These are phyloP conservation scores for Thalpophila matura DNA, from an alignment of 2,888 invertebrate genomes.

Conservation along the genomic window DNA sequence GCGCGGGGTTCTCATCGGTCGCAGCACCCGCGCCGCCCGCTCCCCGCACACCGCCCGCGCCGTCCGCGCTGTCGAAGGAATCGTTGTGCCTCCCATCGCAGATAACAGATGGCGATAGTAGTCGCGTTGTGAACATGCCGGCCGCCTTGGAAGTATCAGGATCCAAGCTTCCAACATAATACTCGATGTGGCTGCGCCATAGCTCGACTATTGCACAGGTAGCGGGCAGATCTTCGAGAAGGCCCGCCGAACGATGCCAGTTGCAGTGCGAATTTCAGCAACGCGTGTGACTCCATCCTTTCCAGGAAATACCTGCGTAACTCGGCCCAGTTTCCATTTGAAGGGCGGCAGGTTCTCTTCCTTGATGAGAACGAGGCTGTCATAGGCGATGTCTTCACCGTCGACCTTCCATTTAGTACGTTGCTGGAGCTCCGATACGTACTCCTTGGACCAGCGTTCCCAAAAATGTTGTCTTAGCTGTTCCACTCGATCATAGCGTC, in stretches of 20 bases:
- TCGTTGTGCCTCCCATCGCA: no score
- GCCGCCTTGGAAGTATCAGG: slow-evolving; percentile 6
- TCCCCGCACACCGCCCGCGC: no score
- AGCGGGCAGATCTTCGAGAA: slow-evolving; percentile 13
- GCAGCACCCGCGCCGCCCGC: no score
- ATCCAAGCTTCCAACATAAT: slow-evolving; percentile 1
- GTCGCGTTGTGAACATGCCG: slow-evolving; percentile 8
- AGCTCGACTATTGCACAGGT: not conserved
- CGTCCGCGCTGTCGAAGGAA: no score
- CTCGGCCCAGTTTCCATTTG: slow-evolving; percentile 7
- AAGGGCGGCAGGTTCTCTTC: slow-evolving; percentile 4
- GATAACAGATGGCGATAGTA: no score
- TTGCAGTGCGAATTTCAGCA: not conserved
- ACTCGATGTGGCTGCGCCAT: not conserved
- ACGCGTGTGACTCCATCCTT: slow-evolving; percentile 7
- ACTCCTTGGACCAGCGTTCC: slow-evolving; percentile 13
- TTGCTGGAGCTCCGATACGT: slow-evolving; percentile 3
- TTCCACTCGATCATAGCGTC: slow-evolving; percentile 7
- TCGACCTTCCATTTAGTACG: no score
- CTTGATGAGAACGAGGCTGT: no score
- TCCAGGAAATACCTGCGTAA: slow-evolving; percentile 6
- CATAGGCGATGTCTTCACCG: no score
- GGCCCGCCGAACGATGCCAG: not conserved
- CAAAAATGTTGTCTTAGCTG: slow-evolving; percentile 15
- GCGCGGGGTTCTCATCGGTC: no score